These are phyloP conservation scores for Bimastos eiseni DNA, from an alignment of 2,888 invertebrate species.

Conservation along the genomic window DNA sequence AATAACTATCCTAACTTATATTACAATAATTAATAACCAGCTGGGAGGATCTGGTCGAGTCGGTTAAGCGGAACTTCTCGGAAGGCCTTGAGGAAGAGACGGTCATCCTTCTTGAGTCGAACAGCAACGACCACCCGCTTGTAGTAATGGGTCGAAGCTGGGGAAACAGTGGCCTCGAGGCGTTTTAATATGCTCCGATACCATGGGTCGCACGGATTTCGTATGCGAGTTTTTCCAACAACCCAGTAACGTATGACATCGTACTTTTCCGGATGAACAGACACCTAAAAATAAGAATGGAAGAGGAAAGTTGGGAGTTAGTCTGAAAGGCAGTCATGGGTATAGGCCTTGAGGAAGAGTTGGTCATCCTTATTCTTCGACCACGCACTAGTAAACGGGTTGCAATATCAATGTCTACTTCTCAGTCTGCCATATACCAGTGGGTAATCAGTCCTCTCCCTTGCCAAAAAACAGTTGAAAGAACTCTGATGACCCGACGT, in stretches of 20 bases:
- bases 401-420: too few relatives aligned
- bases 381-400: too few relatives aligned
- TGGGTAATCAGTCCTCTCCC: too few relatives aligned
- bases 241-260: constrained; percentile 60
- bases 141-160: constrained; percentile 48
- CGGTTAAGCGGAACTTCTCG: constrained; percentile 58
- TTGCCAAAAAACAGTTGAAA: too few relatives aligned
- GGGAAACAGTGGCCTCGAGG: neutral
- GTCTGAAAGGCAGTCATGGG: too few relatives aligned
- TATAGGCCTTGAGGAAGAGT: too few relatives aligned
- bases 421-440: too few relatives aligned
- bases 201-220: constrained; percentile 38
- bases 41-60: constrained; percentile 57
- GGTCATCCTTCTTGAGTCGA: constrained; percentile 57
- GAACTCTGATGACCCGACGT: too few relatives aligned
- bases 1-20: too few relatives aligned
- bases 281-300: constrained; percentile 52
- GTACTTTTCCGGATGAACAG: constrained; percentile 54
- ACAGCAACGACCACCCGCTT: constrained; percentile 59
- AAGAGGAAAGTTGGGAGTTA: neutral
- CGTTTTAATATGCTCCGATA: neutral
- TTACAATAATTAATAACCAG: constrained; percentile 45
- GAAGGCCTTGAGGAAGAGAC: constrained; percentile 59
- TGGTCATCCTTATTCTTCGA: too few relatives aligned
- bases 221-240: constrained; percentile 46